These are phyloP conservation scores for Hippocampus abdominalis DNA, from an alignment of 2,113 vertebrate species.

Conservation along the genomic window DNA sequence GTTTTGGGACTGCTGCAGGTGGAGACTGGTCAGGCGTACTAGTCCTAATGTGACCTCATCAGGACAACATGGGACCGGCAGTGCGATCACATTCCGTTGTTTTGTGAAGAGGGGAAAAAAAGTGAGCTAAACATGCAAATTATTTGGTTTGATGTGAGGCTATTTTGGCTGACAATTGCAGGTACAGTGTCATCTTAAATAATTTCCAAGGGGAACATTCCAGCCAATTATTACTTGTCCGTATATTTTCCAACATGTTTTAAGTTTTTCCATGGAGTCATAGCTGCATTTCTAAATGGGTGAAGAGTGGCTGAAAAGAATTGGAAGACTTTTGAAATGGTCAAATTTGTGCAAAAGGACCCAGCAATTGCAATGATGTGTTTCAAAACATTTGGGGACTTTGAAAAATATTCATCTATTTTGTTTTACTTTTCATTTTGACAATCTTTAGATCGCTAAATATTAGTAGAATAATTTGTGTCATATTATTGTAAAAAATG, in stretches of 20 bases:
- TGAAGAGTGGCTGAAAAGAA: neutral
- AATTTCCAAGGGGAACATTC: neutral
- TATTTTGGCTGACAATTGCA: neutral
- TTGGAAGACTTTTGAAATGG: neutral
- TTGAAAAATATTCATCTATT: neutral
- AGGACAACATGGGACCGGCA: constrained; percentile 38
- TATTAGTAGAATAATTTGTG: neutral
- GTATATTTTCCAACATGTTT: neutral
- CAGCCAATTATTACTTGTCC: neutral
- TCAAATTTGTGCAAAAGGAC: neutral
- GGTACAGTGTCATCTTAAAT: neutral
- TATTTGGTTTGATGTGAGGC: neutral
- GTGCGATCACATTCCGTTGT: neutral
- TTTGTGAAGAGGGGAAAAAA: neutral
- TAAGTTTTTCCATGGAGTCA: neutral
- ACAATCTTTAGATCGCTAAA: neutral
- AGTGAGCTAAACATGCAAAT: neutral
- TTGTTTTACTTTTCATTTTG: neutral
- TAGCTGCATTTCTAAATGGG: neutral
- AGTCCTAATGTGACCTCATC: constrained; percentile 51
- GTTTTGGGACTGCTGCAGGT: constrained; percentile 95
- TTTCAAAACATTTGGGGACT: neutral
- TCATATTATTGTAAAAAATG: constrained; percentile 2
- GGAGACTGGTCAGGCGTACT: constrained; percentile 95
- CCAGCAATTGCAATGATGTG: neutral